These are phyloP conservation scores for Calidris pugnax DNA, from an alignment of 2,113 vertebrate species.

Conservation along the genomic window DNA sequence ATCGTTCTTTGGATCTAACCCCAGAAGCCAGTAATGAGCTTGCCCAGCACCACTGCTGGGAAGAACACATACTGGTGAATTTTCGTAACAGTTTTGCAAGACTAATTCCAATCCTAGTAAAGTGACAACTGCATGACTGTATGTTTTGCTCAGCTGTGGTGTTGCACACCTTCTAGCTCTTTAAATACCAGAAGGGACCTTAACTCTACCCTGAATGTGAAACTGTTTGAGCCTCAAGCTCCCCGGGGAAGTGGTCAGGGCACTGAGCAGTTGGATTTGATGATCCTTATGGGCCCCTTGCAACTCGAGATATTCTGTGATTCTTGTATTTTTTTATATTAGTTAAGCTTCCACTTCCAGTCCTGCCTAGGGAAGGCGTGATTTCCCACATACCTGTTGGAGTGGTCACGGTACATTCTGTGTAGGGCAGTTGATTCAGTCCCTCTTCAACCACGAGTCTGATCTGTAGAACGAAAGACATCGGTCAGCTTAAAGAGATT, in stretches of 20 bases:
- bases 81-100: background rate
- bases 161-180: background rate
- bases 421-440: conserved; percentile 95
- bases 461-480: conserved; percentile 80
- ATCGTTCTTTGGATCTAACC: background rate
- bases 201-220: background rate
- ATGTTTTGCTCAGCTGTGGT: background rate
- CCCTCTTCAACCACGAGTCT: conserved; percentile 97
- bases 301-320: background rate
- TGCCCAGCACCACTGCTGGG: background rate
- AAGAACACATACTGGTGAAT: background rate
- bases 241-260: background rate
- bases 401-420: conserved; percentile 95
- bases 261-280: background rate
- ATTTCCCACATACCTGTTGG: conserved; percentile 84
- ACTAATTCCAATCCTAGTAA: background rate
- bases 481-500: background rate
- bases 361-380: background rate
- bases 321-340: background rate
- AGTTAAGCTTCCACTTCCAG: background rate
- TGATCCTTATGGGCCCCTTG: background rate
- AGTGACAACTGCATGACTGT: background rate
- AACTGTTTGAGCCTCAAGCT: background rate
- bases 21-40: background rate
- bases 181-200: background rate